A percentile compares a stretch with the other conserved stretches of the same genome.
Conservation (phyloP, 2,113 vertebrate genomes). For the Ptilorrhoa leucosticta region DNA sequence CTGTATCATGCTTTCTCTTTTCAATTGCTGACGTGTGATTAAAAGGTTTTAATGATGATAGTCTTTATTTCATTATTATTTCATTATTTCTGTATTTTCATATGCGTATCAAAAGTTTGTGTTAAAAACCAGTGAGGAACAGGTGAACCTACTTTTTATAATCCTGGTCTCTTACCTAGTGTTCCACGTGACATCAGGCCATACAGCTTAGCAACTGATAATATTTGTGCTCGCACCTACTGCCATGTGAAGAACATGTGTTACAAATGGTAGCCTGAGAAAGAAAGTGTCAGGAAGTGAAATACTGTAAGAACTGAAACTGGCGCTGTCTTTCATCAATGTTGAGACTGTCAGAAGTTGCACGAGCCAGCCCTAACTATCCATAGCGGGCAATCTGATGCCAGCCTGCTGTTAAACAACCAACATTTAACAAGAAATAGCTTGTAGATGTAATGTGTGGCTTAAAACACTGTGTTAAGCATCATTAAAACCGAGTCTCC, state of each 20-base stretch:
- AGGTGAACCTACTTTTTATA: not conserved
- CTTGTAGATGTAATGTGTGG: slow-evolving; percentile 41
- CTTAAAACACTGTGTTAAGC: slow-evolving; percentile 68
- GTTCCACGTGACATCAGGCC: not conserved
- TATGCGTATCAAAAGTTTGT: not conserved
- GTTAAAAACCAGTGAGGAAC: not conserved
- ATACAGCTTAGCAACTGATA: not conserved
- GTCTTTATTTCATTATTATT: not conserved
- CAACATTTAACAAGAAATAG: slow-evolving; percentile 70
- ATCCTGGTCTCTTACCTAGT: not conserved
- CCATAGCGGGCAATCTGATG: slow-evolving; percentile 65
- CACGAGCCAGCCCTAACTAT: slow-evolving; percentile 54
- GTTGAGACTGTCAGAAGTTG: slow-evolving; percentile 64
- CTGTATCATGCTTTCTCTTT: not conserved
- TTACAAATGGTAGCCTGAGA: not conserved
- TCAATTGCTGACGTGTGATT: not conserved
- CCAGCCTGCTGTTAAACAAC: slow-evolving; percentile 74
- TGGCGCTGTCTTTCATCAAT: slow-evolving; percentile 49
- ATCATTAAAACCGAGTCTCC: slow-evolving; percentile 70
- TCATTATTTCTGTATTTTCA: not conserved
- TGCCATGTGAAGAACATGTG: not conserved
- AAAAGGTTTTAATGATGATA: not conserved
- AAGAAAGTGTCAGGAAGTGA: slow-evolving; percentile 30
- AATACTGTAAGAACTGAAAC: slow-evolving; percentile 51
- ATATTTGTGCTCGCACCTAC: not conserved